Evolutionary conservation across 2,113 vertebrate species (phyloP).

Genomic region (Hemiscyllium ocellatum): DNA sequence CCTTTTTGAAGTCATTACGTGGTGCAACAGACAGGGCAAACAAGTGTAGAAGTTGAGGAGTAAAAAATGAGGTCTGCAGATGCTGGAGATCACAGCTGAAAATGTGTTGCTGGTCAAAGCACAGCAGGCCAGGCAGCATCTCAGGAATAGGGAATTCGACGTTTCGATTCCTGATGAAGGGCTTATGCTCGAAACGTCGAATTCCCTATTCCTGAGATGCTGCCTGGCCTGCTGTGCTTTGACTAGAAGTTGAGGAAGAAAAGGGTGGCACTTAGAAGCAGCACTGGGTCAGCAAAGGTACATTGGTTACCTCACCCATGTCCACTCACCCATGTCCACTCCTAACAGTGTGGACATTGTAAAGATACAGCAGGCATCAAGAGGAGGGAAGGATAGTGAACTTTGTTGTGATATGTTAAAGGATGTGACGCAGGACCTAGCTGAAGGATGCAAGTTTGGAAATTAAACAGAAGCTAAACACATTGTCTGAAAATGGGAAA

Average conservation of each 20-base stretch:
- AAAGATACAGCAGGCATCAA: not conserved
- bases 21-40: not conserved
- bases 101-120: no score
- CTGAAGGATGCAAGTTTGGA: not conserved
- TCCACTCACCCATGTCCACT: no score
- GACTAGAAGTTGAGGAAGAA: not conserved
- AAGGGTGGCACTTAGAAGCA: not conserved
- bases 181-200: no score
- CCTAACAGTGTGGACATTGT: not conserved
- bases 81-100: no score
- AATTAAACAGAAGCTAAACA: not conserved
- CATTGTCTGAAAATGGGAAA: not conserved
- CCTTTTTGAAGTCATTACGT: not conserved
- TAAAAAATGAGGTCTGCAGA: no score
- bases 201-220: no score
- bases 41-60: not conserved
- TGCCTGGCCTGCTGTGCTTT: no score
- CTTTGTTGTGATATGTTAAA: not conserved
- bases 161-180: no score
- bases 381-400: not conserved
- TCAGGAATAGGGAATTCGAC: no score
- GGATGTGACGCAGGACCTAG: not conserved
- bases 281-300: not conserved
- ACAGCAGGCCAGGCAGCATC: no score
- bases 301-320: no score